phyloP scores from a whole-genome alignment of 1,140 invertebrate species.

The Zaprionus ghesquierei region DNA sequence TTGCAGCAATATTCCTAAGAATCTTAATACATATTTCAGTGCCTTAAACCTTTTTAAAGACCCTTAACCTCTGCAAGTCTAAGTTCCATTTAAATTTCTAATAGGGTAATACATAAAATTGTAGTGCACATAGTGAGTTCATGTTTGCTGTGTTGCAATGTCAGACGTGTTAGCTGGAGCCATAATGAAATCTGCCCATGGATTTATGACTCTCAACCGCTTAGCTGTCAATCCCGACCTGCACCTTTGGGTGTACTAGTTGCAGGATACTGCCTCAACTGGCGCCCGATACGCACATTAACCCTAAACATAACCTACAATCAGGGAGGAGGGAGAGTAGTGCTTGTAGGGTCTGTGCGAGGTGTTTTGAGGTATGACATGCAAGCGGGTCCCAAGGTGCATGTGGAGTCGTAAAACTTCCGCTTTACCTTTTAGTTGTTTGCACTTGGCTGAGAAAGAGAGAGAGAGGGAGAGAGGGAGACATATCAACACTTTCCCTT shows the following conservation, averaged over 20 bases:
- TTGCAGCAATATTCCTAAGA: too few relatives aligned
- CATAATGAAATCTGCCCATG: slow-evolving; percentile 3
- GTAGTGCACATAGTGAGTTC: not conserved
- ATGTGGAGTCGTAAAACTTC: slow-evolving; percentile 42
- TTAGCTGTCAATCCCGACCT: slow-evolving; percentile 28
- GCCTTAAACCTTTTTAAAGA: not conserved
- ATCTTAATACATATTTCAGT: not conserved
- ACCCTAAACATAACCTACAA: slow-evolving; percentile 21
- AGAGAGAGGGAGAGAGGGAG: not conserved
- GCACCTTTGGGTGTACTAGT: slow-evolving; percentile 12
- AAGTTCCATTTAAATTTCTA: not conserved
- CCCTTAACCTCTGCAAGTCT: not conserved
- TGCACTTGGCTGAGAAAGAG: slow-evolving; percentile 12
- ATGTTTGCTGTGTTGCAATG: slow-evolving; percentile 6
- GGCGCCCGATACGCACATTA: slow-evolving; percentile 38
- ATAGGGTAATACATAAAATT: slow-evolving; percentile 3
- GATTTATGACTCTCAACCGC: slow-evolving; percentile 43
- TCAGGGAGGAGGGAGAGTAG: not conserved
- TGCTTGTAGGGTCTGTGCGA: not conserved
- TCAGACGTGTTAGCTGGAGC: slow-evolving; percentile 9
- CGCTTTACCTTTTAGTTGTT: slow-evolving; percentile 49
- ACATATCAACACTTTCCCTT: slow-evolving; percentile 17
- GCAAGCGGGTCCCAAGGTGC: slow-evolving; percentile 30
- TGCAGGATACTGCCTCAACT: slow-evolving; percentile 11
- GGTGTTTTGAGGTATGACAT: slow-evolving; percentile 10